Evolutionary conservation across 2,888 invertebrate species (phyloP), one percentile per base, ranked within the genome.

Genomic region (Galerucella calmariensis): DNA sequence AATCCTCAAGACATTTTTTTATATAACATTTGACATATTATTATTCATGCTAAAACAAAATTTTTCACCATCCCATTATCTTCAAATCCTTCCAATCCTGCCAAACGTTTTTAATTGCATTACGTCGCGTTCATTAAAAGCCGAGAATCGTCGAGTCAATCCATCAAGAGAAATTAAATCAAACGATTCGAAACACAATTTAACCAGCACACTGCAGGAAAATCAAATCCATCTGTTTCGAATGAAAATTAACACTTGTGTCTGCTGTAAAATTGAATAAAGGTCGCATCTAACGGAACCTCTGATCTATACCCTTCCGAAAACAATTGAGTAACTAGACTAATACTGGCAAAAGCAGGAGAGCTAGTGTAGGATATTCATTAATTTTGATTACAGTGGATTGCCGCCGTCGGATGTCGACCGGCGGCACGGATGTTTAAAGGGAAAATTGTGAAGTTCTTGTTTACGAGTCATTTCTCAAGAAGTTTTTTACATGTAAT

Each of bases 131-230:
- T 71, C 71, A 65, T 71, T 71, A 71, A 70, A 66, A 71, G 71
- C 71, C n/a, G 56, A 65, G 58, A 65, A 71, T 65, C 46, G 46
- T 11, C 46, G 71, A 71, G 71, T 71, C 71, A 66, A 71, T 71
- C 65, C 46, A 71, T 71, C 71, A 71, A 56, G 71, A 66, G 51
- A 71, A 71, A 71, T 71, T 71, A 71, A 71, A 71, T 71, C 71
- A 71, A 71, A 71, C 46, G 71, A 65, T 71, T 66, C 56, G 71
- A 62, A 71, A 65, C 71, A 48, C 71, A 71, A 71, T 20, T 71
- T 71, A 71, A 70, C 70, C 46, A 35, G 24, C 41, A 63, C 58
- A 44, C 61, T 35, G 48, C 61, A 69, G 61, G 63, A 65, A 65
- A 59, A 69, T 35, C 59, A 61, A 69, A 69, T 69, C 48, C 61